Percentiles rank a stretch among this genome's conserved stretches.
phyloP scores from a whole-genome alignment of 2,113 vertebrate genomes.

The Okapia johnstoni region DNA sequence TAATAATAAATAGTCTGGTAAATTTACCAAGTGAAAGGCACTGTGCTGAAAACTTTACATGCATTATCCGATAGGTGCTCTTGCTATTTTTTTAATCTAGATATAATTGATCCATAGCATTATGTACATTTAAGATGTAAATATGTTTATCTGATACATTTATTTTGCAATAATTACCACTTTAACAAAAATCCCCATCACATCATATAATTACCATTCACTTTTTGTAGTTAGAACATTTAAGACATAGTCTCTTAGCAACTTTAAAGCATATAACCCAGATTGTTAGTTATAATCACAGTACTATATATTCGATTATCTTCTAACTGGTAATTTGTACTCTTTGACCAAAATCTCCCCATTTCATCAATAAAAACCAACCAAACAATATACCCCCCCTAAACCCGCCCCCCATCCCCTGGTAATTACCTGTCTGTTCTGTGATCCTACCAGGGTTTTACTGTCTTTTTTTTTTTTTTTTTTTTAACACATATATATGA shows the following conservation, averaged over 20 bases:
- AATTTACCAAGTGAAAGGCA: not conserved
- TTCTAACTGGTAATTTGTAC: not conserved
- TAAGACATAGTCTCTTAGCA: not conserved
- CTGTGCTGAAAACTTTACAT: not conserved
- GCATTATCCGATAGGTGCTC: not conserved
- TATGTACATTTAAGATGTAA: not conserved
- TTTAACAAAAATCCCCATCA: not conserved
- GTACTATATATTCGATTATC: not conserved
- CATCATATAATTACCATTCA: not conserved
- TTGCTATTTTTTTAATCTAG: not conserved
- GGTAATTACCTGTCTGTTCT: not conserved
- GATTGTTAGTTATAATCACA: not conserved
- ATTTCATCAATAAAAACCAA: too few relatives aligned
- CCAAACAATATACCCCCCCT: too few relatives aligned
- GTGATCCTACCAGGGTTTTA: not conserved
- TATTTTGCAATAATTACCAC: not conserved
- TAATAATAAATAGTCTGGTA: not conserved
- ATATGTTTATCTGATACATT: not conserved
- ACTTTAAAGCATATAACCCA: not conserved
- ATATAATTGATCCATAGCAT: not conserved
- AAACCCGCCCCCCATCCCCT: rapidly evolving
- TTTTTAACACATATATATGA: not conserved
- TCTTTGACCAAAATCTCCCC: not conserved
- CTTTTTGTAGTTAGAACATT: not conserved
- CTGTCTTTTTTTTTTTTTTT: not conserved